These are phyloP conservation scores for Chrysina gloriosa DNA, from an alignment of 2,888 invertebrate genomes.

Conservation along the genomic window DNA sequence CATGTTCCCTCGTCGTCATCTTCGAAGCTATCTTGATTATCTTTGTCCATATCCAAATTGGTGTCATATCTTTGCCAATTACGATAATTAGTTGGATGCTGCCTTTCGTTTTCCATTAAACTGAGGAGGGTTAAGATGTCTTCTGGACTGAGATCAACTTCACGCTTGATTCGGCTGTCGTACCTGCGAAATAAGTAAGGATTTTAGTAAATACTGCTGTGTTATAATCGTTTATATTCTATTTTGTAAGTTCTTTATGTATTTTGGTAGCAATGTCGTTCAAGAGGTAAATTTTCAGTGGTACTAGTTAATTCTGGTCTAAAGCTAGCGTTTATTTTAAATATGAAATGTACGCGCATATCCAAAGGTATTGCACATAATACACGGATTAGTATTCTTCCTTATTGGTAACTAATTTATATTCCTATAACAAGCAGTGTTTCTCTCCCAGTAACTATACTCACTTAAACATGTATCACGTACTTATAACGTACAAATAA, in stretches of 20 bases:
- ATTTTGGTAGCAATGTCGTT: no score
- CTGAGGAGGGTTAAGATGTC: constrained; percentile 72
- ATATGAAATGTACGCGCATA: no score
- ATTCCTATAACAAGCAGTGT: no score
- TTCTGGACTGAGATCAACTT: constrained; percentile 72
- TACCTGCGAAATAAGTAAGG: constrained; percentile 50
- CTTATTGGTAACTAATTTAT: no score
- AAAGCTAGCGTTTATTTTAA: no score
- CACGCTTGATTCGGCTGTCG: constrained; percentile 68
- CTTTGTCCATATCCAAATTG: constrained; percentile 65
- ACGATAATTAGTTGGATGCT: constrained; percentile 55
- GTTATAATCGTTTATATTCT: background rate
- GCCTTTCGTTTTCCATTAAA: constrained; percentile 72
- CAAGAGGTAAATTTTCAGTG: no score
- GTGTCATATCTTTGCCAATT: constrained; percentile 68
- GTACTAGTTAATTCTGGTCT: no score
- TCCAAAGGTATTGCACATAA: no score
- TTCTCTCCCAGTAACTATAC: no score
- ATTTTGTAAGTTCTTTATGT: background rate
- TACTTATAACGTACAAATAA: no score
- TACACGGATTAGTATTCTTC: no score
- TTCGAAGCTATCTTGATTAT: constrained; percentile 67
- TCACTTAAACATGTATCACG: no score
- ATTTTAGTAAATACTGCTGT: background rate
- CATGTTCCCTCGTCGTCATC: constrained; percentile 70